These are phyloP conservation scores for Matsumurasca onukii DNA, from an alignment of 1,140 invertebrate genomes.

Conservation along the genomic window DNA sequence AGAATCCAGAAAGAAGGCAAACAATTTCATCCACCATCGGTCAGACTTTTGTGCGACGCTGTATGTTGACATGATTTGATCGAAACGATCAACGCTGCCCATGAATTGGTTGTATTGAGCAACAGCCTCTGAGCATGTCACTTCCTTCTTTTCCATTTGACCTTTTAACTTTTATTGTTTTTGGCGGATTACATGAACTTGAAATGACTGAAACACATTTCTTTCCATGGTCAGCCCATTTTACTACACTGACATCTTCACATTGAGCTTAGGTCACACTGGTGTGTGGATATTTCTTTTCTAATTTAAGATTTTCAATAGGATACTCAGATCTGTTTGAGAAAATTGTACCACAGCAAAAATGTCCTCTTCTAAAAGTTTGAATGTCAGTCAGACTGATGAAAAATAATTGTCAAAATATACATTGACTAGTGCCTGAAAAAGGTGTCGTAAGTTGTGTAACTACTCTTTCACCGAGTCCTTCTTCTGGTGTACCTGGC, in stretches of 20 bases:
- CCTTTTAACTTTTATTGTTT: constrained; percentile 10
- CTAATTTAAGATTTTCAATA: constrained; percentile 23
- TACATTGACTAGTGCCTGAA: constrained; percentile 27
- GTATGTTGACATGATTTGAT: constrained; percentile 34
- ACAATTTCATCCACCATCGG: constrained; percentile 34
- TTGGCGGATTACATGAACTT: constrained; percentile 22
- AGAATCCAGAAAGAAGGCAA: constrained; percentile 33
- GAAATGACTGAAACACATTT: constrained; percentile 32
- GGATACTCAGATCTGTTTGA: constrained; percentile 36
- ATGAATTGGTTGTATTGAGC: constrained; percentile 38
- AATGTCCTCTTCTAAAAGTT: constrained; percentile 31
- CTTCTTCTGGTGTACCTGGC: constrained; percentile 21
- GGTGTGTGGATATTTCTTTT: constrained; percentile 31
- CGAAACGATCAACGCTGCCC: constrained; percentile 39
- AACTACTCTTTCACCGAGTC: constrained; percentile 42
- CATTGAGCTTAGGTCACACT: constrained; percentile 8
- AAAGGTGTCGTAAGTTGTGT: constrained; percentile 29
- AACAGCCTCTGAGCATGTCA: constrained; percentile 32
- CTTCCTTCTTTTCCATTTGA: constrained; percentile 29
- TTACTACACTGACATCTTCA: constrained; percentile 28
- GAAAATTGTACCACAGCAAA: constrained; percentile 38
- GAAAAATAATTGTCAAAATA: constrained; percentile 38
- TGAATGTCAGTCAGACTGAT: constrained; percentile 19
- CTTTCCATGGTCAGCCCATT: constrained; percentile 35
- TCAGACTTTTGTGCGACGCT: constrained; percentile 19